Conservation (phyloP, 2,797 vertebrate species). For the Babyrousa celebensis region DNA sequence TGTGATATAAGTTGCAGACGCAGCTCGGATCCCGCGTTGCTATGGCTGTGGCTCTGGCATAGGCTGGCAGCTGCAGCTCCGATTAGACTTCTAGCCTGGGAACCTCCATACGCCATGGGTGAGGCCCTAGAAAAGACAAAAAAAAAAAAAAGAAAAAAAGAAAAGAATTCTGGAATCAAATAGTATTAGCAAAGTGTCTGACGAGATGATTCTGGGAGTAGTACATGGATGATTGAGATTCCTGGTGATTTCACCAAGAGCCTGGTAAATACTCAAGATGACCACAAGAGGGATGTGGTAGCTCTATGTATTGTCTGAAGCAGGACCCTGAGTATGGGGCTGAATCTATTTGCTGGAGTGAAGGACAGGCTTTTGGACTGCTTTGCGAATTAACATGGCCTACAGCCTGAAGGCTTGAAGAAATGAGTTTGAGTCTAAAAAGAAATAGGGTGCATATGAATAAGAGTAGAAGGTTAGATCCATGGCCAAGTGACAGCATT, state of each 20-base stretch:
- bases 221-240: background rate
- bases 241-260: background rate
- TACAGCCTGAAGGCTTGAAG: slow-evolving; percentile 15
- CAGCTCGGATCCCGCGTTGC: too few species aligned
- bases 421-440: slow-evolving; percentile 58
- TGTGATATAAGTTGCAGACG: too few species aligned
- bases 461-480: slow-evolving; percentile 2
- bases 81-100: too few species aligned
- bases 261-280: slow-evolving; percentile 42
- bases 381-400: slow-evolving; percentile 45
- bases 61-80: too few species aligned
- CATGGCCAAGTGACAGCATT: slow-evolving; percentile 1
- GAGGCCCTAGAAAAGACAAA: too few species aligned
- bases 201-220: background rate
- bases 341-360: background rate
- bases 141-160: too few species aligned
- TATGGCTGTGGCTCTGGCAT: too few species aligned
- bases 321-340: background rate
- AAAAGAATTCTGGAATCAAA: background rate
- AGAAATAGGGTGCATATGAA: slow-evolving; percentile 34
- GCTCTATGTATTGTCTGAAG: slow-evolving; percentile 39
- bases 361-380: slow-evolving; percentile 53
- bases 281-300: slow-evolving; percentile 78
- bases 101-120: too few species aligned
- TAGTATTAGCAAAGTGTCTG: background rate